Conservation (phyloP, 2,888 invertebrate genomes). For the Andrena trimmerana region DNA sequence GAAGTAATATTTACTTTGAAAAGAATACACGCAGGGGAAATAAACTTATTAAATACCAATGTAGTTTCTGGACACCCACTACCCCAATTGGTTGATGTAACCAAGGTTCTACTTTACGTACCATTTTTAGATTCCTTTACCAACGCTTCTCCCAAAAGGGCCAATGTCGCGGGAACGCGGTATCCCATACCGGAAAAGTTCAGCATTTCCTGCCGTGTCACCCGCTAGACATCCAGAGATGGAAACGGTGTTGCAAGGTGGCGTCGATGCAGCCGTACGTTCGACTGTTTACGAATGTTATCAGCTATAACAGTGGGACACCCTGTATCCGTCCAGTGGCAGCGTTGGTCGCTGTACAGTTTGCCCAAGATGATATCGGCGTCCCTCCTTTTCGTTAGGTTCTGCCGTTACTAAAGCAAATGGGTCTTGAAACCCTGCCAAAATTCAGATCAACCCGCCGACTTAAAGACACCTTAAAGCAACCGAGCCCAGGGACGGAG, state of each 20-base stretch:
- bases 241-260: constrained; percentile 53
- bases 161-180: constrained; percentile 11
- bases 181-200: constrained; percentile 24
- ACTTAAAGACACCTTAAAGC: constrained; percentile 82
- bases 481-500: constrained; percentile 48
- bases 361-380: constrained; percentile 83
- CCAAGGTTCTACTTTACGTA: not conserved
- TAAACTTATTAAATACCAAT: not conserved
- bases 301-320: constrained; percentile 77
- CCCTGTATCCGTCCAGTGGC: constrained; percentile 79
- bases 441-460: constrained; percentile 80
- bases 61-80: not conserved
- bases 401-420: constrained; percentile 79
- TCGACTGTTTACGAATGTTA: constrained; percentile 74
- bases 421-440: constrained; percentile 83
- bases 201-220: constrained; percentile 63
- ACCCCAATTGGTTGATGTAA: not conserved
- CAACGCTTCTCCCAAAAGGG: not conserved
- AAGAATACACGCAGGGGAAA: not conserved
- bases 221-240: constrained; percentile 67
- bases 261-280: constrained; percentile 61
- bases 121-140: not conserved
- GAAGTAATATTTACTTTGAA: not conserved
- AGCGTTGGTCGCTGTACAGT: constrained; percentile 76
- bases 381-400: constrained; percentile 79